phyloP scores from a whole-genome alignment of 2,888 invertebrate species.

The Heliconius sara region DNA sequence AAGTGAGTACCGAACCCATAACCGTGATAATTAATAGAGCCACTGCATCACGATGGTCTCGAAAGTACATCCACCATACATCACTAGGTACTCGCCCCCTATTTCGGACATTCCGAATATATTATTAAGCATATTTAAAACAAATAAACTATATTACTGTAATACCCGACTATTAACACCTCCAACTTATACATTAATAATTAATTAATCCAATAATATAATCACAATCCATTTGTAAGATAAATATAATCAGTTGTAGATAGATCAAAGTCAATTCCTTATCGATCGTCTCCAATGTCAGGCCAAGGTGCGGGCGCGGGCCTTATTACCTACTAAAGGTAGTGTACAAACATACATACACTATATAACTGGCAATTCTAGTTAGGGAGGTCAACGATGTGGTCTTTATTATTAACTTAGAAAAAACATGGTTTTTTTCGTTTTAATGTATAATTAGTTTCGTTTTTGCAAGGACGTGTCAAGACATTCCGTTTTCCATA shows the following conservation, averaged over 20 bases:
- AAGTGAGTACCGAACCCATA: too few species aligned
- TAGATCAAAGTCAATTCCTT: constrained; percentile 33
- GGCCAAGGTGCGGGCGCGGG: constrained; percentile 35
- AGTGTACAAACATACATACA: neutral
- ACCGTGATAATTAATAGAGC: too few species aligned
- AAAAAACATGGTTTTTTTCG: neutral
- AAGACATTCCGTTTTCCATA: too few species aligned
- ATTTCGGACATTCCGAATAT: too few species aligned
- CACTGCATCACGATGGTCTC: too few species aligned
- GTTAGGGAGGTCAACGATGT: neutral
- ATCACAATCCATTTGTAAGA: neutral
- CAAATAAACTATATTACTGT: too few species aligned
- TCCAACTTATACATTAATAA: neutral
- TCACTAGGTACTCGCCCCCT: too few species aligned
- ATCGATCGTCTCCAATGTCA: constrained; percentile 38
- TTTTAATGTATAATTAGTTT: neutral
- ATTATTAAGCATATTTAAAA: too few species aligned
- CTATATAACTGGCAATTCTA: neutral
- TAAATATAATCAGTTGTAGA: constrained; percentile 12
- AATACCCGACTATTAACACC: too few species aligned
- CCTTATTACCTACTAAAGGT: neutral
- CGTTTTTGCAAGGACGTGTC: too few species aligned
- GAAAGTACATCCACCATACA: too few species aligned
- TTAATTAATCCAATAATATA: neutral
- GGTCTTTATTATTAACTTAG: neutral